Evolutionary conservation across 2,797 vertebrate species (phyloP).

Genomic region (Pangasius larnaudii): DNA sequence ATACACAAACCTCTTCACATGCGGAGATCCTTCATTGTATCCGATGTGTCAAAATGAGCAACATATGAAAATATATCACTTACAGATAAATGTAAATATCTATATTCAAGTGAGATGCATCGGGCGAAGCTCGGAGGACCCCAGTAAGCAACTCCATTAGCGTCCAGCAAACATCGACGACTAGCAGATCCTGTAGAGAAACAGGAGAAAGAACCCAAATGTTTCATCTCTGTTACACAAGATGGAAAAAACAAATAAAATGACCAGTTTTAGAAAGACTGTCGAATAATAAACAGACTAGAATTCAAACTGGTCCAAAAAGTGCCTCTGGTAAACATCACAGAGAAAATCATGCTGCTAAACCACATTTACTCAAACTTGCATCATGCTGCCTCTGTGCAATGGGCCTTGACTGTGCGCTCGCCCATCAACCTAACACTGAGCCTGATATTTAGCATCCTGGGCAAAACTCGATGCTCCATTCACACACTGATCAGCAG

Average conservation of each 20-base stretch:
- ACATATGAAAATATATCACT: slow-evolving; percentile 62
- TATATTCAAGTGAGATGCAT: slow-evolving; percentile 96
- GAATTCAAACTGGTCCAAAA: slow-evolving; percentile 25
- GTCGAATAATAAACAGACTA: slow-evolving; percentile 5
- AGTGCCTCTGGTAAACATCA: slow-evolving; percentile 28
- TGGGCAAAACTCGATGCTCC: slow-evolving; percentile 22
- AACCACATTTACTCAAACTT: slow-evolving; percentile 55
- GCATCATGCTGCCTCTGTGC: slow-evolving; percentile 50
- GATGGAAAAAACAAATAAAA: slow-evolving; percentile 18
- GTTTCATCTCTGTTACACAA: slow-evolving; percentile 24
- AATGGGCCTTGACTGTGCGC: slow-evolving; percentile 37
- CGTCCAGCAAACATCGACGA: slow-evolving; percentile 96
- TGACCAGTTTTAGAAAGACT: background rate
- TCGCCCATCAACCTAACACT: slow-evolving; percentile 32
- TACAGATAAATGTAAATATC: slow-evolving; percentile 97
- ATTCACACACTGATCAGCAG: slow-evolving; percentile 31
- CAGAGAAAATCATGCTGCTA: slow-evolving; percentile 25
- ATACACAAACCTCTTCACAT: background rate
- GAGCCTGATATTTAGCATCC: slow-evolving; percentile 22
- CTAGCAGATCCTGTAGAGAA: slow-evolving; percentile 88
- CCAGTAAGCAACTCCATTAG: slow-evolving; percentile 96
- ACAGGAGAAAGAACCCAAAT: background rate
- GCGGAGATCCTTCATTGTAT: background rate
- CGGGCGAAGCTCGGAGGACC: slow-evolving; percentile 97
- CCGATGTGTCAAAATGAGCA: background rate